These are phyloP conservation scores for Argyra leucocephala DNA, from an alignment of 2,888 invertebrate genomes.

Conservation along the genomic window DNA sequence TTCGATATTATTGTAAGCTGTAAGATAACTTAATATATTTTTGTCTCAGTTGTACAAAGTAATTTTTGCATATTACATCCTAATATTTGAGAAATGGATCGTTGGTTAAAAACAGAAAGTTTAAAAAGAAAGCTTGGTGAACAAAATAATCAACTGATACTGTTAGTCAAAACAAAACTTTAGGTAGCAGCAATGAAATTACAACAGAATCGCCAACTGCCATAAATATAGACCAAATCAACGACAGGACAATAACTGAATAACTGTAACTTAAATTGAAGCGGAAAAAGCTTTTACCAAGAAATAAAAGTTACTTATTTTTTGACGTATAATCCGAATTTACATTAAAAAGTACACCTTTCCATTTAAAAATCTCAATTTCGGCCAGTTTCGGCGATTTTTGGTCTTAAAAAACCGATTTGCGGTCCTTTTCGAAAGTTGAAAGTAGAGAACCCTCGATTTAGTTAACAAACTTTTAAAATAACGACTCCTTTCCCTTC, in stretches of 20 bases:
- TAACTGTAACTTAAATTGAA: not conserved
- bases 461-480: too few relatives aligned
- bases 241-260: not conserved
- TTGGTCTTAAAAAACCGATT: too few relatives aligned
- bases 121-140: conserved; percentile 2
- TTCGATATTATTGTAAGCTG: not conserved
- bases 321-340: too few relatives aligned
- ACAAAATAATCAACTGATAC: conserved; percentile 5
- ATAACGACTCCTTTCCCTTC: too few relatives aligned
- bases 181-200: conserved; percentile 4
- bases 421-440: too few relatives aligned
- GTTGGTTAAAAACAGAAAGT: conserved; percentile 3
- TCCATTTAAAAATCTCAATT: too few relatives aligned
- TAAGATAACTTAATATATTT: conserved; percentile 9
- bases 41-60: conserved; percentile 7
- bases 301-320: too few relatives aligned
- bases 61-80: conserved; percentile 9
- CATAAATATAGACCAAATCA: not conserved
- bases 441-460: too few relatives aligned
- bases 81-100: conserved; percentile 9
- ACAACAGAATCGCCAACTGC: conserved; percentile 7
- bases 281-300: not conserved
- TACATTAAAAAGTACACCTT: too few relatives aligned
- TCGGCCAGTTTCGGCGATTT: too few relatives aligned
- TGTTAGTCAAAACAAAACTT: conserved; percentile 8